These are phyloP conservation scores for Pseudomugil tenellus DNA, from an alignment of 2,797 vertebrate genomes.

Conservation along the genomic window DNA sequence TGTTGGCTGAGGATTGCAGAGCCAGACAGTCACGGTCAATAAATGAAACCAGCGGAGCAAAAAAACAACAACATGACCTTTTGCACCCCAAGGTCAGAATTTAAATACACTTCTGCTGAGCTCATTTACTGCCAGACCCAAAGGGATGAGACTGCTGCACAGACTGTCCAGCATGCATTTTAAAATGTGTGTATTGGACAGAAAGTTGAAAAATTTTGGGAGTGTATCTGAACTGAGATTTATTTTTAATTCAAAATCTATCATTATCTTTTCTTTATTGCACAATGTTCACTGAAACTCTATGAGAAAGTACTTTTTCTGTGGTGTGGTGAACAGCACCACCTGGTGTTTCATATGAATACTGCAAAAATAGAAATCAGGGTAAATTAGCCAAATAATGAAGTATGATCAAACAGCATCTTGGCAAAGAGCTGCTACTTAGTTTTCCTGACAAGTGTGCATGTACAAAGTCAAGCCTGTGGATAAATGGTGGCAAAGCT, in stretches of 20 bases:
- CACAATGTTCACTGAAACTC: not conserved
- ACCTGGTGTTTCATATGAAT: constrained; percentile 41
- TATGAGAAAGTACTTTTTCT: too few relatives aligned
- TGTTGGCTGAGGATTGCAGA: constrained; percentile 28
- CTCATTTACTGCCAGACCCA: constrained; percentile 1
- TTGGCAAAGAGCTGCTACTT: not conserved
- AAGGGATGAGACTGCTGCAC: too few relatives aligned
- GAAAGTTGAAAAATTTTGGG: not conserved
- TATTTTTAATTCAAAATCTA: too few relatives aligned
- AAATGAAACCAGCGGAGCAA: constrained; percentile 63
- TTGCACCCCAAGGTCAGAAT: constrained; percentile 42
- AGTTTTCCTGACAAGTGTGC: not conserved
- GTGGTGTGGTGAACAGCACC: constrained; percentile 34
- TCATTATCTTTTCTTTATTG: too few relatives aligned
- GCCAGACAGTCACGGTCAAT: constrained; percentile 67
- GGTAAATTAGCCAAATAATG: not conserved
- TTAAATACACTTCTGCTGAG: constrained; percentile 45
- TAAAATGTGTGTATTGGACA: not conserved
- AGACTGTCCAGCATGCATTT: constrained; percentile 2
- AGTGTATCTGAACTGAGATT: too few relatives aligned
- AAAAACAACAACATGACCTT: constrained; percentile 63
- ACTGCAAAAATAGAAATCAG: not conserved
- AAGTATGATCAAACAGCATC: not conserved
- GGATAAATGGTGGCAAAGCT: not conserved
- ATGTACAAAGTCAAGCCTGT: not conserved